phyloP scores from a whole-genome alignment of 2,113 vertebrate species.

The Pomatostomus ruficeps region DNA sequence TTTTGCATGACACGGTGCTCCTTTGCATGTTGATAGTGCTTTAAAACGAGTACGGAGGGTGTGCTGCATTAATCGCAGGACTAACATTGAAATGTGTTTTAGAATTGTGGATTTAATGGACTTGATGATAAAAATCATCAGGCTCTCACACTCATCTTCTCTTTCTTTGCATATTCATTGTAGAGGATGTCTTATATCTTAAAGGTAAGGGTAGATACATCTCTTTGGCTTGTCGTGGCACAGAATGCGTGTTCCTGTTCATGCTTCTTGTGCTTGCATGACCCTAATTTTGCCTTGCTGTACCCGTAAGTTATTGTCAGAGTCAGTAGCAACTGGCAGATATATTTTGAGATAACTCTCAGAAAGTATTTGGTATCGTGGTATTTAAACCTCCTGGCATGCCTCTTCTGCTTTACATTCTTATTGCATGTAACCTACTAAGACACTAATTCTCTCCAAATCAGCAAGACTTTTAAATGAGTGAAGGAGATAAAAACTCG shows the following conservation, averaged over 20 bases:
- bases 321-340: constrained; percentile 28
- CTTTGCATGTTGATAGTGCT: constrained; percentile 68
- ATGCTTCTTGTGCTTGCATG: constrained; percentile 50
- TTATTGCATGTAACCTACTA: constrained; percentile 22
- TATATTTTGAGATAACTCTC: constrained; percentile 3
- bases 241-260: constrained; percentile 63
- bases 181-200: constrained; percentile 99
- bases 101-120: constrained; percentile 71
- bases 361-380: neutral
- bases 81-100: constrained; percentile 72
- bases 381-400: neutral
- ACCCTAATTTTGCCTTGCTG: constrained; percentile 42
- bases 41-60: constrained; percentile 56
- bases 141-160: constrained; percentile 86
- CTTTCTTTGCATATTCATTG: constrained; percentile 88
- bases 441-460: constrained; percentile 29
- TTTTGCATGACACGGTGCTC: constrained; percentile 60
- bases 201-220: constrained; percentile 94
- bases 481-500: neutral
- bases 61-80: constrained; percentile 53
- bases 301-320: neutral
- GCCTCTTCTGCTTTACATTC: neutral
- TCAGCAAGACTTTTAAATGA: neutral
- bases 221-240: constrained; percentile 61
- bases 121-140: constrained; percentile 70